Percentiles rank a stretch among this genome's conserved stretches.
Conservation (phyloP, 1,140 invertebrate genomes). For the Plutomurus gul region DNA sequence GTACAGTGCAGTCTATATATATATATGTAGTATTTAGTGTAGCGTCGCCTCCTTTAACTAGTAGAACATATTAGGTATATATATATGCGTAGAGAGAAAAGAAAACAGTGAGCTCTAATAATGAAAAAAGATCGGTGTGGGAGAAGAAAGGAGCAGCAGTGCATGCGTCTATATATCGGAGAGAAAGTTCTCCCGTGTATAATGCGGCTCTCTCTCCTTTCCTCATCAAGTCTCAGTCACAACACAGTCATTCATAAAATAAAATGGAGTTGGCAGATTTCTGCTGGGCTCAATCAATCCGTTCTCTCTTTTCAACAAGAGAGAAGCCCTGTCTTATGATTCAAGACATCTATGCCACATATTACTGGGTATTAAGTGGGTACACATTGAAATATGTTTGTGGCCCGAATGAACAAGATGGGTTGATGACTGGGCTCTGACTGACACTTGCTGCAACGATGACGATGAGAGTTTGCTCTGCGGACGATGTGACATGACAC, state of each 20-base stretch:
- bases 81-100: no score
- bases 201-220: no score
- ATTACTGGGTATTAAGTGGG: no score
- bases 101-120: no score
- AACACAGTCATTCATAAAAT: not conserved
- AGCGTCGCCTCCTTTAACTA: no score
- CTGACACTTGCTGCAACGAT: not conserved
- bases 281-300: not conserved
- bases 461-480: not conserved
- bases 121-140: not conserved
- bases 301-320: no score
- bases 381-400: no score
- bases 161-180: not conserved
- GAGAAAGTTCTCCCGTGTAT: no score
- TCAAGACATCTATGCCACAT: not conserved
- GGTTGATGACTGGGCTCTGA: not conserved
- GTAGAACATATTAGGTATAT: no score
- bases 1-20: no score
- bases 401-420: no score
- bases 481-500: not conserved
- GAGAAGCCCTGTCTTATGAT: not conserved
- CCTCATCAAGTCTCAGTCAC: conserved; percentile 10
- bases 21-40: no score
- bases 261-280: not conserved
- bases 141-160: not conserved